These are phyloP conservation scores for Dichetophora obliterata DNA, from an alignment of 2,888 invertebrate species.

Conservation along the genomic window DNA sequence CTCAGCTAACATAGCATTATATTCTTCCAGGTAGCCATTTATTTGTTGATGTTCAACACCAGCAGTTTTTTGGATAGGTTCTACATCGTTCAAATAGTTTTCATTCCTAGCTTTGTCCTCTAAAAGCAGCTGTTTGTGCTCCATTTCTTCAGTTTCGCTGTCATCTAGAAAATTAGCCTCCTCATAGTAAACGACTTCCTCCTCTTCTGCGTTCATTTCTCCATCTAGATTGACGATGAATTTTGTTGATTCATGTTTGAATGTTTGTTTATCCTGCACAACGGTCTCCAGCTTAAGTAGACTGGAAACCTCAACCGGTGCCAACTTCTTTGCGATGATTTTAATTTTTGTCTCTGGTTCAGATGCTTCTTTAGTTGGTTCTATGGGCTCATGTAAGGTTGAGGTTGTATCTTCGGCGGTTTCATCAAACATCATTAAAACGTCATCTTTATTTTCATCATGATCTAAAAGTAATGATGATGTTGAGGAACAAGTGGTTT, in stretches of 20 bases:
- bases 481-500: conserved; percentile 32
- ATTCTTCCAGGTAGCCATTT: conserved; percentile 50
- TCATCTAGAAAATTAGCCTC: conserved; percentile 40
- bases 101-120: conserved; percentile 8
- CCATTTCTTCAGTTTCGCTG: conserved; percentile 46
- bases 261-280: not conserved
- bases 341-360: not conserved
- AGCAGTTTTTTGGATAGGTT: not conserved
- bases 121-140: not conserved
- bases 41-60: conserved; percentile 19
- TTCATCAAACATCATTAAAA: not conserved
- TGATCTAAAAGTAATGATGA: conserved; percentile 34
- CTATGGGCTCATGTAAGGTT: conserved; percentile 1
- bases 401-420: not conserved
- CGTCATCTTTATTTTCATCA: conserved; percentile 21
- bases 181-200: conserved; percentile 36
- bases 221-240: not conserved
- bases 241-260: not conserved
- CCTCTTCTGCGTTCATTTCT: conserved; percentile 17
- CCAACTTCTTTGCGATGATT: not conserved
- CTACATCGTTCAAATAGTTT: conserved; percentile 31
- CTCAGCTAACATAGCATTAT: conserved; percentile 51
- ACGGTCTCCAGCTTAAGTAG: not conserved
- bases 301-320: not conserved
- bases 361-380: not conserved